These are phyloP conservation scores for Erannis defoliaria DNA, from an alignment of 2,888 invertebrate genomes.

Conservation along the genomic window DNA sequence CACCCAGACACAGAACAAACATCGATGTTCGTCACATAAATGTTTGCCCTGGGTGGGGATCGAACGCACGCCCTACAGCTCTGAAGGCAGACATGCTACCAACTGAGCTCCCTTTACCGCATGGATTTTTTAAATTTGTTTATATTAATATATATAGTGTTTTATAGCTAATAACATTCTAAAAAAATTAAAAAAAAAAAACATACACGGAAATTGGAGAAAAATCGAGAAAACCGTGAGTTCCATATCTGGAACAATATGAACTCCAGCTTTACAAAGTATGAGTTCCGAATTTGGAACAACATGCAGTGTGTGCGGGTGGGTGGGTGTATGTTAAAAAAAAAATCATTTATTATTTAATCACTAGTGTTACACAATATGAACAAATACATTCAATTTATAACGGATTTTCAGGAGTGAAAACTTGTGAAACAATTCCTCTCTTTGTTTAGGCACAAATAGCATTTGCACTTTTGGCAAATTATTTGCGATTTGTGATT, in stretches of 20 bases:
- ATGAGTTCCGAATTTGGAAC: conserved; percentile 1
- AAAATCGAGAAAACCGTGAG: background rate
- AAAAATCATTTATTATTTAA: too few species aligned
- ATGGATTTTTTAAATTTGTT: background rate
- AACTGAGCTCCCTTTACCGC: conserved; percentile 4
- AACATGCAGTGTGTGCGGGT: background rate
- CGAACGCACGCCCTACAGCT: too few species aligned
- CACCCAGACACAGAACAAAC: too few species aligned
- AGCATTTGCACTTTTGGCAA: conserved; percentile 33
- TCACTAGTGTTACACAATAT: background rate
- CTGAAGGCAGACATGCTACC: too few species aligned
- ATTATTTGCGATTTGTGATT: conserved; percentile 29
- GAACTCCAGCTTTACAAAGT: background rate
- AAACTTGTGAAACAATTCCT: conserved; percentile 22
- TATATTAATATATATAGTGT: background rate
- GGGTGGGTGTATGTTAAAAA: too few species aligned
- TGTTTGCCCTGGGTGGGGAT: too few species aligned
- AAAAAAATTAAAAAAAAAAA: background rate
- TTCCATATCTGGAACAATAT: conserved; percentile 1
- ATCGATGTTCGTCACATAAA: too few species aligned
- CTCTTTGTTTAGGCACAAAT: conserved; percentile 34
- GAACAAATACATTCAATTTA: background rate
- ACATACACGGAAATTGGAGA: too few species aligned
- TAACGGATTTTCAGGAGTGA: background rate
- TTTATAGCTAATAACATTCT: background rate